Evolutionary conservation across 1,140 invertebrate genomes (phyloP).

Genomic region (Cryptotermes secundus): DNA sequence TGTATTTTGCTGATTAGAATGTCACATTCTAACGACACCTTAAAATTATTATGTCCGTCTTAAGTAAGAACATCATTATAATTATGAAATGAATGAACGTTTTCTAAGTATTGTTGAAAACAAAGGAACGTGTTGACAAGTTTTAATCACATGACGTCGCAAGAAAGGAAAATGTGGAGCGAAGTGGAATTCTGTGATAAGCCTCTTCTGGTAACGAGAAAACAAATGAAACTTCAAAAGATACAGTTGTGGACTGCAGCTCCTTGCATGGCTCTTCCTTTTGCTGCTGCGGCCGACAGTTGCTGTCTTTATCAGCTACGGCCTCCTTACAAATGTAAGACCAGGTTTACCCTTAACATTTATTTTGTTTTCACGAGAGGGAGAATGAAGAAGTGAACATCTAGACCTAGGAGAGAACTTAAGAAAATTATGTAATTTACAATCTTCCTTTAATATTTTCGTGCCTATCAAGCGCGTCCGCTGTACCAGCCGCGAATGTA

Average conservation of each 20-base stretch:
- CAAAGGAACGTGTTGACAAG: background rate
- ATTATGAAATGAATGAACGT: background rate
- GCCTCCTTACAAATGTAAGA: background rate
- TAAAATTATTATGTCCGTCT: background rate
- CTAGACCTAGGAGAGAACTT: no score
- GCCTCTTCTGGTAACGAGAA: background rate
- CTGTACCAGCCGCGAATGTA: no score
- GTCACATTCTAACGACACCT: background rate
- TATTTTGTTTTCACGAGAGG: no score
- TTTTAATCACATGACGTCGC: background rate
- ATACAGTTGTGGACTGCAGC: background rate
- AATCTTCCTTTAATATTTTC: no score
- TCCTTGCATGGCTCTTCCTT: background rate
- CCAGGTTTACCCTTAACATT: no score
- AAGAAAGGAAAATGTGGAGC: background rate
- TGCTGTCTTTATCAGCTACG: background rate
- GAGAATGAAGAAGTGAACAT: no score
- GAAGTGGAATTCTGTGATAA: slow-evolving; percentile 8
- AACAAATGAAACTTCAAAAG: background rate
- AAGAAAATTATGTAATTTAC: no score
- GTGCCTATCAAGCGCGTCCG: no score
- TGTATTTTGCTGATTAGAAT: background rate
- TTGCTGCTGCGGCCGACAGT: background rate
- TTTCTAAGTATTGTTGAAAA: background rate
- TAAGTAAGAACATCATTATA: background rate